Conservation (phyloP, 2,113 vertebrate genomes). For the Notechis scutatus region DNA sequence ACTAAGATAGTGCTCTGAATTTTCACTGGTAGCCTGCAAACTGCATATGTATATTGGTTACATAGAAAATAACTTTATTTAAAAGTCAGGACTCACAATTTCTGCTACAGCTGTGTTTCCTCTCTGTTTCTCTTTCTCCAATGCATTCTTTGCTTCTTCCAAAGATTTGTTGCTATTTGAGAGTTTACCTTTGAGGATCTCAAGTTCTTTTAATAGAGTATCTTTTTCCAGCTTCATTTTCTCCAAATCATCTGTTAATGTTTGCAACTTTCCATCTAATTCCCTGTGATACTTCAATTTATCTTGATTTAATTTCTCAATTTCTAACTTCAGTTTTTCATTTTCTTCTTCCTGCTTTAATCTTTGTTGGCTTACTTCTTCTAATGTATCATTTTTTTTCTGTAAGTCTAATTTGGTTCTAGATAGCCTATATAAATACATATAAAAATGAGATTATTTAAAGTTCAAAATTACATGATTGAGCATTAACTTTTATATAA, state of each 20-base stretch:
- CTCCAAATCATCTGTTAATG: conserved; percentile 68
- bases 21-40: conserved; percentile 10
- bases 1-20: not conserved
- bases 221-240: conserved; percentile 79
- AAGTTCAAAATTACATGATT: not conserved
- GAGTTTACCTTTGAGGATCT: conserved; percentile 75
- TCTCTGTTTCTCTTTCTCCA: conserved; percentile 85
- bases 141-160: conserved; percentile 76
- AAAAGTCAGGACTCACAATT: conserved; percentile 76
- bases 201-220: conserved; percentile 76
- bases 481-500: not conserved
- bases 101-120: conserved; percentile 76
- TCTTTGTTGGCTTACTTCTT: conserved; percentile 74
- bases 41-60: not conserved
- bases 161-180: conserved; percentile 76
- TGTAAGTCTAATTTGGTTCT: conserved; percentile 79
- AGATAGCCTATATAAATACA: conserved; percentile 66
- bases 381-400: conserved; percentile 78
- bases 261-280: conserved; percentile 74
- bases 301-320: conserved; percentile 79
- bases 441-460: conserved; percentile 15
- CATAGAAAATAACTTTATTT: not conserved
- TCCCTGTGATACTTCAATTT: conserved; percentile 71
- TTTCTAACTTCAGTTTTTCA: conserved; percentile 70
- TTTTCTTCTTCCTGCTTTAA: conserved; percentile 74